phyloP scores from a whole-genome alignment of 2,797 vertebrate genomes.

The Toxotes lorentzi region DNA sequence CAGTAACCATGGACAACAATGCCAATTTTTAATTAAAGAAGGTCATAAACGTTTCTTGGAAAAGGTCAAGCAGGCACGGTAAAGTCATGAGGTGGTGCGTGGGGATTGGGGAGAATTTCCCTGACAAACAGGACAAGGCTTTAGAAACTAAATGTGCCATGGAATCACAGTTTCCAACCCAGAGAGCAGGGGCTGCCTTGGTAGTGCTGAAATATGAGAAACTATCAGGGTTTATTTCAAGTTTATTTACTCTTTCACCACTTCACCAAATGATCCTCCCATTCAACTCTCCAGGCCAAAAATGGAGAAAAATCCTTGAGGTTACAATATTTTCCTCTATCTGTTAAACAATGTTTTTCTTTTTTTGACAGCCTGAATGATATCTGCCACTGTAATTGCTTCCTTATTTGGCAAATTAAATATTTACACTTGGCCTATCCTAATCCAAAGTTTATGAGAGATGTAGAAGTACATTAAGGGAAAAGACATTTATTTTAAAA shows the following conservation, averaged over 20 bases:
- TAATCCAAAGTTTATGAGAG: constrained; percentile 78
- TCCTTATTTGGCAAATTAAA: constrained; percentile 81
- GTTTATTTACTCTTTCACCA: constrained; percentile 82
- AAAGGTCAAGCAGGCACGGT: constrained; percentile 76
- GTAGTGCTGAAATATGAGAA: constrained; percentile 74
- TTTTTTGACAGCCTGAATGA: constrained; percentile 68
- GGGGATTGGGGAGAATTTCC: constrained; percentile 63
- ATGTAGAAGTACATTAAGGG: constrained; percentile 72
- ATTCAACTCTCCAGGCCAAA: constrained; percentile 64
- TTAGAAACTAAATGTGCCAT: constrained; percentile 77
- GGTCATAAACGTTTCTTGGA: constrained; percentile 76
- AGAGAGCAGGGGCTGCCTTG: constrained; percentile 51
- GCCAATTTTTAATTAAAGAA: constrained; percentile 82
- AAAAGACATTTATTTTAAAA: constrained; percentile 82
- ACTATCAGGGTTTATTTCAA: constrained; percentile 75
- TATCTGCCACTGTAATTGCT: constrained; percentile 78
- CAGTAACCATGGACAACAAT: constrained; percentile 70
- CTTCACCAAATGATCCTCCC: constrained; percentile 70
- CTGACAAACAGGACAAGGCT: constrained; percentile 62
- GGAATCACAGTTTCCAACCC: constrained; percentile 82
- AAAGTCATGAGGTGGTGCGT: constrained; percentile 52
- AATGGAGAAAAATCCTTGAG: constrained; percentile 67
- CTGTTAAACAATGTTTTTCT: constrained; percentile 70
- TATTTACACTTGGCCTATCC: constrained; percentile 74
- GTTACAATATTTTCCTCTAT: constrained; percentile 66